These are phyloP conservation scores for Sparus aurata DNA, from an alignment of 2,797 vertebrate genomes.

Conservation along the genomic window DNA sequence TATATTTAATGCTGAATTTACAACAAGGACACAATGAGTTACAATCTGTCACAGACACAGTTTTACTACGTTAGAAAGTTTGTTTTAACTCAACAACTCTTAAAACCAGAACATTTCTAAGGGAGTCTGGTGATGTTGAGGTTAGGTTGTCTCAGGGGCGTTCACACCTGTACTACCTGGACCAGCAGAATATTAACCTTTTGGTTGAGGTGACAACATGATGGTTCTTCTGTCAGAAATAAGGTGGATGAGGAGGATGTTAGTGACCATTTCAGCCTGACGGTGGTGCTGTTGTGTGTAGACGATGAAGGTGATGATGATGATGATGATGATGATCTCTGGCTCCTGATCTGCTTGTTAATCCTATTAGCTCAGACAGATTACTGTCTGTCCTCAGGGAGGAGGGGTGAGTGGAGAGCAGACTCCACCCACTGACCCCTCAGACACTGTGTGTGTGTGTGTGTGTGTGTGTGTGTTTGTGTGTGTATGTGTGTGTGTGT, in stretches of 20 bases:
- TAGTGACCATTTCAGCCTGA: neutral
- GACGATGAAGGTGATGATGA: neutral
- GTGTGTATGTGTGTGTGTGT: conserved; percentile 34
- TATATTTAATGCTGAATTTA: too few species aligned
- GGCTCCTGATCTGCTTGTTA: conserved; percentile 43
- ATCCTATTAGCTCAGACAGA: conserved; percentile 59
- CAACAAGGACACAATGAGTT: too few species aligned
- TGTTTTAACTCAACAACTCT: too few species aligned
- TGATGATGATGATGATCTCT: conserved; percentile 14
- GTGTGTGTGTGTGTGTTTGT: conserved; percentile 3
- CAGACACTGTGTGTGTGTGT: neutral
- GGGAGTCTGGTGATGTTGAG: too few species aligned
- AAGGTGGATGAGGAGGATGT: neutral
- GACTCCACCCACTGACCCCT: conserved; percentile 45
- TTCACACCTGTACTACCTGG: too few species aligned
- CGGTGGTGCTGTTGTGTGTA: neutral
- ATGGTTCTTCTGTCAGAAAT: too few species aligned
- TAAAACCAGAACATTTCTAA: too few species aligned
- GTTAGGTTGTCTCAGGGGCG: too few species aligned
- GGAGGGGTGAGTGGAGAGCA: conserved; percentile 9
- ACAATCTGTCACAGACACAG: too few species aligned
- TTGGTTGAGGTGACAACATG: too few species aligned
- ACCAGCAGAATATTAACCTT: too few species aligned
- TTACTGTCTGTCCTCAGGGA: conserved; percentile 46
- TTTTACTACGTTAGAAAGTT: too few species aligned